Base-by-base conservation (phyloP, 2,113 vertebrate genomes). In the Aythya baeri region DNA sequence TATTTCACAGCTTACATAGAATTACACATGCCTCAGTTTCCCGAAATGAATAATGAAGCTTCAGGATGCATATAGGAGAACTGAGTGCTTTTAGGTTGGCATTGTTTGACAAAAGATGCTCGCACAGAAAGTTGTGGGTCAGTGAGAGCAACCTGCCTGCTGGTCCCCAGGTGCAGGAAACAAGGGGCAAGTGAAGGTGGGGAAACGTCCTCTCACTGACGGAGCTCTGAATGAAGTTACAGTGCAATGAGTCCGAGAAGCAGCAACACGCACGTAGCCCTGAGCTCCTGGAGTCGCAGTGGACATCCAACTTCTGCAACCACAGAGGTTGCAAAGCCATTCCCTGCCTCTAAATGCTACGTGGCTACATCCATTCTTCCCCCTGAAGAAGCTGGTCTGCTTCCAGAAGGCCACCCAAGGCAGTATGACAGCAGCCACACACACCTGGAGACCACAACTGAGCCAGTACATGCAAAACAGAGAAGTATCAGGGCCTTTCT, bases 201-300 rank as follows among this genome's bases (percentile, higher is more conserved):
- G 9, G 15, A 72, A 79, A 49, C 1, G 13, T 13, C 38, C 49
- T 49, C 1, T 0, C 13, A 17, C 9, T 16, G 43, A 50, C 20
- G 34, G 22, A 88, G 75, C 49, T 89, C 34, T 65, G 23, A 34
- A 4, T 3, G 3, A 58, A 9, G n/a, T 62, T 80, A 70, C 62
- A 63, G 20, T 0, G 0, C 36, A 70, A 7, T 13, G 22, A 41
- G 41, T 54, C 22, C n/a, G 5, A 5, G 27, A 85, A 44, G 15
- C 50, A 70, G 44, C 9, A 15, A 49, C 44, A 44, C 21, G 21
- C 20, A 66, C 0, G 0, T 3, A 85, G 32, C 11, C 36, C 52
- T 67, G n/a, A 25, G 3, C 38, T 62, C 23, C 46, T 61, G 62
- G 13, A 86, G 20, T 62, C 54, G 11, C 50, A n/a, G 21, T 0